phyloP scores from a whole-genome alignment of 2,797 vertebrate genomes.

The Eurystomus glaucurus region DNA sequence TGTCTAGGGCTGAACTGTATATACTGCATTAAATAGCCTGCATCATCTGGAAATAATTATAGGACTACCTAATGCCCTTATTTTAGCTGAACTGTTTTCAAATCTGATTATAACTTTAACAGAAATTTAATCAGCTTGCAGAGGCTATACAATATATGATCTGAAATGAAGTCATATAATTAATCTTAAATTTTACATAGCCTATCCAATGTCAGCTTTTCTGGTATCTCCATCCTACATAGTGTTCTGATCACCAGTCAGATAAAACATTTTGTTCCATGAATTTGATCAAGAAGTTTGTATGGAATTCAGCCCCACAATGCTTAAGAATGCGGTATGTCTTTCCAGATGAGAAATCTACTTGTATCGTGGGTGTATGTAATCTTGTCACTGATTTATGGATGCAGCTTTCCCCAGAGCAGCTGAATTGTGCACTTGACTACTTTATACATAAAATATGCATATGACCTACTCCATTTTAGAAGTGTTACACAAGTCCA shows the following conservation, averaged over 20 bases:
- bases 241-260: not conserved
- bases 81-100: not conserved
- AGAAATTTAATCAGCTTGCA: not conserved
- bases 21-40: not conserved
- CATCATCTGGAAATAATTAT: conserved; percentile 2
- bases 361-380: accelerated
- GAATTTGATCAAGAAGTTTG: not conserved
- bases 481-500: not conserved
- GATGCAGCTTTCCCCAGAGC: not conserved
- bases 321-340: not conserved
- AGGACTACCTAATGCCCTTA: not conserved
- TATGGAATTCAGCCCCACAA: not conserved
- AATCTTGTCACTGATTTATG: not conserved
- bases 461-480: not conserved
- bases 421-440: not conserved
- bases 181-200: not conserved
- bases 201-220: not conserved
- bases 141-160: not conserved
- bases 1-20: not conserved
- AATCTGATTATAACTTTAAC: not conserved
- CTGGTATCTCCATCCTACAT: not conserved
- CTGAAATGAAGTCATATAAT: not conserved
- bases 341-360: not conserved
- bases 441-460: not conserved
- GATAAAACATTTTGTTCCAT: not conserved